These are phyloP conservation scores for Pseudococcus longispinus DNA, from an alignment of 2,888 invertebrate species.

Conservation along the genomic window DNA sequence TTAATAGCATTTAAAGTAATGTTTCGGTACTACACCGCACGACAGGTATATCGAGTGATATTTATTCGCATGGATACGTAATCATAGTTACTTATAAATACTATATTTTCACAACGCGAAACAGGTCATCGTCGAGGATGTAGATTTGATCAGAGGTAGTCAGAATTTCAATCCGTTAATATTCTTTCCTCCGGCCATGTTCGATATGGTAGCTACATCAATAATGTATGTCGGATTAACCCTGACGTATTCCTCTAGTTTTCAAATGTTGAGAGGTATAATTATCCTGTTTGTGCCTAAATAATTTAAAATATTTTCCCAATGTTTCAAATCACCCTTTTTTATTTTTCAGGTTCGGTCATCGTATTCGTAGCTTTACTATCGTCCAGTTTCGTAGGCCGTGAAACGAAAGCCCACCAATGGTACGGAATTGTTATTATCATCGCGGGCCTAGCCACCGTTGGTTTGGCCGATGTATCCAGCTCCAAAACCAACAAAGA, in stretches of 20 bases:
- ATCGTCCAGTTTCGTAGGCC: constrained; percentile 80
- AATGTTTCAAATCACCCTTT: background rate
- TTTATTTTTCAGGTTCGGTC: constrained; percentile 70
- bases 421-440: constrained; percentile 81
- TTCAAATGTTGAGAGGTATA: constrained; percentile 91
- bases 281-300: too few relatives aligned
- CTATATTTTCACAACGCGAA: background rate
- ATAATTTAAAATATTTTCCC: constrained; percentile 34
- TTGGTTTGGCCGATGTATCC: constrained; percentile 77
- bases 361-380: constrained; percentile 89
- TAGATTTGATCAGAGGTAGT: constrained; percentile 73
- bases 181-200: constrained; percentile 84
- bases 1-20: constrained; percentile 79
- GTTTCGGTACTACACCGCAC: constrained; percentile 67
- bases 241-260: constrained; percentile 90
- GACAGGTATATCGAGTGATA: constrained; percentile 64
- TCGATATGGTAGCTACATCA: constrained; percentile 88
- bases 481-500: constrained; percentile 63
- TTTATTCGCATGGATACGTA: constrained; percentile 59
- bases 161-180: constrained; percentile 80
- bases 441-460: constrained; percentile 74
- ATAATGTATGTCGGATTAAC: constrained; percentile 90
- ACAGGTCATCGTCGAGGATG: constrained; percentile 67
- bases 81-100: background rate
- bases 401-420: constrained; percentile 71